Evolutionary conservation across 2,888 invertebrate genomes (phyloP), one percentile per base, ranked within the genome.

Genomic region (Pachymerium ferrugineum): DNA sequence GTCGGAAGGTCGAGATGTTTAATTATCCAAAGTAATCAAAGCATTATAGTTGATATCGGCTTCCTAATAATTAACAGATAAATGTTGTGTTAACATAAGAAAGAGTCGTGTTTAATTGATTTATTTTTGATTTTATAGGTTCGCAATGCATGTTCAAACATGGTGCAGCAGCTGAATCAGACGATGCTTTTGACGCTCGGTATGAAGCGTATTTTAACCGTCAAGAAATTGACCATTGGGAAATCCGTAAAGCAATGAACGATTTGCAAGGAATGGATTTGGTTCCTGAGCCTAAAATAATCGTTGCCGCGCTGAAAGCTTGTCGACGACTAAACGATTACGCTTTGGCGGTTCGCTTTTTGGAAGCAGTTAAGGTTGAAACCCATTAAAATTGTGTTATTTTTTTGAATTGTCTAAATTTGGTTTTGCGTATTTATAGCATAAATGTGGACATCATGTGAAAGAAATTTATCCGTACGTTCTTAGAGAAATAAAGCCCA

Each of bases 301-400:
- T 97, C 78, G 87, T 87, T 78, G 92, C 96, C 72, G 94, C 91
- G 0, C 83, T 98, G 78, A 89, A 89, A 76, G 98, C 98, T 0
- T 96, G 96, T 84, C 89, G 98, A 78, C 87, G 94, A 79, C 87
- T 97, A 3, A 97, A 99, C 81, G 99, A 99, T 83, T 94, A 90
- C 81, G 91, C 98, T 0, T 86, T 99, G 28, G 92, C 96, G 25
- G 88, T 95, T 28, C 90, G 99, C 84, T 94, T 94, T 80, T 83
- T 99, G 75, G 99, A 99, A 84, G 89, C 92, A 3, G 86, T 96
- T 79, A 94, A 93, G 85, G 84, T n/a, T n/a, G 1, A 62, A 72
- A 4, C n/a, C n/a, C n/a, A n/a, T 25, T 30, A n/a, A n/a, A n/a
- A n/a, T n/a, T n/a, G n/a, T n/a, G n/a, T n/a, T n/a, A n/a, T n/a